Base-by-base conservation (phyloP, 2,113 vertebrate species). In the Aphelocoma coerulescens region DNA sequence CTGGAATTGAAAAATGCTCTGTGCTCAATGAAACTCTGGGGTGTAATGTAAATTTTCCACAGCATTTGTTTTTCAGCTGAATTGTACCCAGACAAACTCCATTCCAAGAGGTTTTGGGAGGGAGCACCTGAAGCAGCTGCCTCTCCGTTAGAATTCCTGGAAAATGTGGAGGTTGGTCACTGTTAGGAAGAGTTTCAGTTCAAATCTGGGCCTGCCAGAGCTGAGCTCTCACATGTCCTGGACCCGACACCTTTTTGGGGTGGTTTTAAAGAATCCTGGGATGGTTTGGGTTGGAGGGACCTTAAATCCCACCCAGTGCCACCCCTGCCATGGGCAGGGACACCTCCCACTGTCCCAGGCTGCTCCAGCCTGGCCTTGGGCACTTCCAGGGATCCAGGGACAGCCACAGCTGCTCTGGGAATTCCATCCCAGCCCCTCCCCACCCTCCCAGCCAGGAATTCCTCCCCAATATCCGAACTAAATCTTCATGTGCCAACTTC, bases 11-110 rank as follows among this genome's bases (percentile, higher is more conserved):
- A 88, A 92, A 79, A 68, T 46, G 69, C 58, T 91, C 87, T 11
- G 62, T 46, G 88, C 78, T 91, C 91, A 76, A 24, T 89, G 75
- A 82, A 96, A 92, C 91, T 90, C 89, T 26, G 57, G n/a, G 81
- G 54, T 84, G 48, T 77, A 66, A 89, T 82, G 75, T 66, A 55
- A 61, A 89, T 94, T 78, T 87, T 87, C 71, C 78, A 63, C 74
- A 62, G 91, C 62, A 16, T 85, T 94, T 82, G 54, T 41, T 78
- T 84, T 73, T 41, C 69, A n/a, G 54, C 78, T 79, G n/a, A 88
- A 63, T 90, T 51, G 37, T 49, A 30, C 54, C 54, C 52, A 49
- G 69, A 68, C 54, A 39, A 93, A 55, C 4, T 39, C 46, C 33
- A 2, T 16, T 51, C 43, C 10, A 4, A 52, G 61, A 4, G 54